Evolutionary conservation across 2,113 vertebrate species (phyloP).

Genomic region (Girardinichthys multiradiatus): DNA sequence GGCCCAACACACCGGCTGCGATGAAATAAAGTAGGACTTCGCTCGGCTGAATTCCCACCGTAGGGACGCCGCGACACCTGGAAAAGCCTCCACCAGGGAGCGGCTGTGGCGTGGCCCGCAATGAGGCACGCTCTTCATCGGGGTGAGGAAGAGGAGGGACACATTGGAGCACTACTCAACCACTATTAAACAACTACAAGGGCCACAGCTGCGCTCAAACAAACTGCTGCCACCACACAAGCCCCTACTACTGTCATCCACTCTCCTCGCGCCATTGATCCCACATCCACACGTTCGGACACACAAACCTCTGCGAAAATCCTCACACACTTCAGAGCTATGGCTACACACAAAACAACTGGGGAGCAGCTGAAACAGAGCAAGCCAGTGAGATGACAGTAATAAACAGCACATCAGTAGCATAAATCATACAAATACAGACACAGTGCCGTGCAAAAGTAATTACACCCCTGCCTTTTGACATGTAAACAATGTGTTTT

Average conservation of each 20-base stretch:
- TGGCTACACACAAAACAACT: slow-evolving; percentile 70
- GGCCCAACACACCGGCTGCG: slow-evolving; percentile 71
- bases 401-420: slow-evolving; percentile 39
- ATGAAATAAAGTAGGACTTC: slow-evolving; percentile 57
- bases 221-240: slow-evolving; percentile 52
- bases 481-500: background rate
- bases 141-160: slow-evolving; percentile 65
- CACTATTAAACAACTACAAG: slow-evolving; percentile 76
- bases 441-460: background rate
- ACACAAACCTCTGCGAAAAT: slow-evolving; percentile 49
- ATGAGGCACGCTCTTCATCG: slow-evolving; percentile 63
- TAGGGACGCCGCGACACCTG: slow-evolving; percentile 66
- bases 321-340: slow-evolving; percentile 63
- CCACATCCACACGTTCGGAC: slow-evolving; percentile 46
- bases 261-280: slow-evolving; percentile 26
- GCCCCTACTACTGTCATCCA: slow-evolving; percentile 47
- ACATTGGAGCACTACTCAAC: slow-evolving; percentile 76
- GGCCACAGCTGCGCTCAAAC: slow-evolving; percentile 71
- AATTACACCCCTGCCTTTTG: background rate
- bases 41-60: slow-evolving; percentile 40
- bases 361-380: slow-evolving; percentile 77
- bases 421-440: background rate
- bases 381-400: slow-evolving; percentile 67
- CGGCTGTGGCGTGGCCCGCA: slow-evolving; percentile 69
- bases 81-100: slow-evolving; percentile 81